Evolutionary conservation across 2,888 invertebrate genomes (phyloP).

Genomic region (Steromphala cineraria): DNA sequence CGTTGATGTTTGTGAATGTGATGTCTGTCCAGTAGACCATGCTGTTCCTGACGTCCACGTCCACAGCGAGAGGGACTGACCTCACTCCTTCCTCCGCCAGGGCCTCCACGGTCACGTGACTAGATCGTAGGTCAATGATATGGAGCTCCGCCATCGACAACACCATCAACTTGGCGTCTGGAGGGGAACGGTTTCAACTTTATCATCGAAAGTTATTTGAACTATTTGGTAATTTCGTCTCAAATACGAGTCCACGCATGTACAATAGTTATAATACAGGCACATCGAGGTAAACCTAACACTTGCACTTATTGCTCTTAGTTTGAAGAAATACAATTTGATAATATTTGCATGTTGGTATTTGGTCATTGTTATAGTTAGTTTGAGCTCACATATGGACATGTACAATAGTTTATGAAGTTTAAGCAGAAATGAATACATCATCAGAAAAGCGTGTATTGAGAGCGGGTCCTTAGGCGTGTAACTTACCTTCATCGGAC

Average conservation of each 20-base stretch:
- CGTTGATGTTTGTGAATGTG: not conserved
- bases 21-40: not conserved
- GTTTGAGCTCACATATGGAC: no score
- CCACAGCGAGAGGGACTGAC: not conserved
- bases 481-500: not conserved
- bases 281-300: not conserved
- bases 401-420: no score
- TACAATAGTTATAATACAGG: no score
- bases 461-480: no score
- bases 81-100: not conserved
- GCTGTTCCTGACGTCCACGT: not conserved
- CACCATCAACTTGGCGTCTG: not conserved
- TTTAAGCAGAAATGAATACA: no score
- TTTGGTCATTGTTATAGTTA: no score
- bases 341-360: not conserved
- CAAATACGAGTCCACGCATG: no score
- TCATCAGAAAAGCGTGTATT: no score
- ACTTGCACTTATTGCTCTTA: no score
- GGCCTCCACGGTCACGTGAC: not conserved
- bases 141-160: not conserved
- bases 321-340: no score
- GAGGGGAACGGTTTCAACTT: not conserved
- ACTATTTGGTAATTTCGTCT: no score
- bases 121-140: not conserved
- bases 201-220: no score